Evolutionary conservation across 2,888 invertebrate species (phyloP).

Genomic region (Netelia inedita): DNA sequence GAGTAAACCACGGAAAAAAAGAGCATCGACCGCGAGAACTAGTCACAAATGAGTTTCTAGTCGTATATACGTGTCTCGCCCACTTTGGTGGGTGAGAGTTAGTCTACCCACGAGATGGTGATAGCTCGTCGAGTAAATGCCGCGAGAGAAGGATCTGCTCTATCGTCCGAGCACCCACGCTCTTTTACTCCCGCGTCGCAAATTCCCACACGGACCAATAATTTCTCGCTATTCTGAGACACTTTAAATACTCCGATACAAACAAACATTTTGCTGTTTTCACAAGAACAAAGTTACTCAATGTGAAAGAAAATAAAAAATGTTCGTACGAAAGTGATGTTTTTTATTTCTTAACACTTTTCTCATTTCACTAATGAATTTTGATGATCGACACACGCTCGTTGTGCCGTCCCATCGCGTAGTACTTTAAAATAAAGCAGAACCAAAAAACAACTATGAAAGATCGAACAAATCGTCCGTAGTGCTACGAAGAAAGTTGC

Average conservation of each 20-base stretch:
- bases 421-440: background rate
- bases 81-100: slow-evolving; percentile 39
- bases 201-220: slow-evolving; percentile 45
- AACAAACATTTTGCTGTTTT: background rate
- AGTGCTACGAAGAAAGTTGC: slow-evolving; percentile 49
- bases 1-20: slow-evolving; percentile 44
- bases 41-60: slow-evolving; percentile 53
- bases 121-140: slow-evolving; percentile 56
- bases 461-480: slow-evolving; percentile 43
- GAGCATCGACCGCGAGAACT: slow-evolving; percentile 51
- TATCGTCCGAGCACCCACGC: slow-evolving; percentile 13
- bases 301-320: too few species aligned
- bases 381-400: too few species aligned
- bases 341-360: background rate
- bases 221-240: slow-evolving; percentile 48
- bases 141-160: slow-evolving; percentile 38
- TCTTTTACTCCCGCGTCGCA: background rate
- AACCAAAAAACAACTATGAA: background rate
- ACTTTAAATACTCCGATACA: too few species aligned
- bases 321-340: too few species aligned
- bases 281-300: background rate
- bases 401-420: background rate
- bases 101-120: slow-evolving; percentile 47
- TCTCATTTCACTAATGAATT: background rate
- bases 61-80: slow-evolving; percentile 23